Conservation (phyloP, 1,140 invertebrate species). For the Mya arenaria region DNA sequence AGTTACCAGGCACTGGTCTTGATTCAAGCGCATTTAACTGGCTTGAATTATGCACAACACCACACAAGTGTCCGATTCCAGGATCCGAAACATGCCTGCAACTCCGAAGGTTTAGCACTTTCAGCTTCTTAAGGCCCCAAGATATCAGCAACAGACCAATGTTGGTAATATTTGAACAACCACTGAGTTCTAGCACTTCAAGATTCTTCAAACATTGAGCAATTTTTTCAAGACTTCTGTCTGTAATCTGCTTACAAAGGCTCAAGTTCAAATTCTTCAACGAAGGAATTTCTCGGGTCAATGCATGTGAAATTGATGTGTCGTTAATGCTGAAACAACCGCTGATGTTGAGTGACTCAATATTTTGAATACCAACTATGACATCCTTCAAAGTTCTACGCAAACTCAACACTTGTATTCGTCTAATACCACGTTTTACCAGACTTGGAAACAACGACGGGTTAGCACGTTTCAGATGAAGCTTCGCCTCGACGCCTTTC, state of each 20-base stretch:
- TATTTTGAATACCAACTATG: conserved; percentile 90
- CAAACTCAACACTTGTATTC: conserved; percentile 94
- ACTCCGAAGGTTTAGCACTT: conserved; percentile 92
- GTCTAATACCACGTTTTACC: conserved; percentile 92
- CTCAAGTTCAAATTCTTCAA: conserved; percentile 92
- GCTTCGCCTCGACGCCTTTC: conserved; percentile 94
- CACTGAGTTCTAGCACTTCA: conserved; percentile 93
- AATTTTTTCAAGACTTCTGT: conserved; percentile 91
- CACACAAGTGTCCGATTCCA: conserved; percentile 93
- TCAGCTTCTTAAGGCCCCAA: conserved; percentile 91
- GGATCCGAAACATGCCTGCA: conserved; percentile 95
- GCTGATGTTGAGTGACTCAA: conserved; percentile 93
- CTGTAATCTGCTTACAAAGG: conserved; percentile 96
- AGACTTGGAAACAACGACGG: conserved; percentile 92
- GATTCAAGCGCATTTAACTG: conserved; percentile 82
- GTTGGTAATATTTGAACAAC: conserved; percentile 95
- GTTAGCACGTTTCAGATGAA: conserved; percentile 92
- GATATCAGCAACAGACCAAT: conserved; percentile 91
- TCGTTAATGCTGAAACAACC: conserved; percentile 96
- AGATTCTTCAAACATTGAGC: conserved; percentile 93
- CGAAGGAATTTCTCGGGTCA: conserved; percentile 87
- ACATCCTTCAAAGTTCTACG: conserved; percentile 92
- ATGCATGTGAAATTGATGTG: conserved; percentile 91
- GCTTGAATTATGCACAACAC: conserved; percentile 74
- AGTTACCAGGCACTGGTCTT: conserved; percentile 83